phyloP scores from a whole-genome alignment of 2,113 vertebrate species.

The Brachypteracias leptosomus region DNA sequence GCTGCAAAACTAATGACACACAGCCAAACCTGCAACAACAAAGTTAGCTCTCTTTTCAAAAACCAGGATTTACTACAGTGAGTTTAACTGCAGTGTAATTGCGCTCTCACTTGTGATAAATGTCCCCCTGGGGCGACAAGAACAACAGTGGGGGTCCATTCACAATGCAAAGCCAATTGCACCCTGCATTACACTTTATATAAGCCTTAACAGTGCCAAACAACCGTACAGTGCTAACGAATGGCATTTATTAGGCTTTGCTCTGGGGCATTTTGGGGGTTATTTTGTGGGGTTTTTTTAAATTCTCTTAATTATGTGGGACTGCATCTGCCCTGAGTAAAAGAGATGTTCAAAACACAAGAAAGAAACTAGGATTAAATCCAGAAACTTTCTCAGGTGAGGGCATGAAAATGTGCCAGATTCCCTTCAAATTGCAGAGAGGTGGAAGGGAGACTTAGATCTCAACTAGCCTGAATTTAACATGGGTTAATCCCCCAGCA shows the following conservation, averaged over 20 bases:
- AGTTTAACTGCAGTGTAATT: conserved; percentile 24
- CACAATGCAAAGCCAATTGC: not conserved
- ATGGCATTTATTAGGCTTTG: not conserved
- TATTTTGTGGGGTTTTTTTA: not conserved
- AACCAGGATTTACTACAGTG: not conserved
- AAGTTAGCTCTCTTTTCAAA: not conserved
- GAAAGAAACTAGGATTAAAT: not conserved
- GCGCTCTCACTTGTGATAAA: conserved; percentile 21
- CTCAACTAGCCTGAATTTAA: not conserved
- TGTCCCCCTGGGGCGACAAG: not conserved
- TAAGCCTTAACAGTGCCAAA: not conserved
- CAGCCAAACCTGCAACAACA: not conserved
- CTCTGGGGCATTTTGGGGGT: not conserved
- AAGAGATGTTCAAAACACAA: not conserved
- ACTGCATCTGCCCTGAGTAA: not conserved
- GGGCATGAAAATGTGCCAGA: not conserved
- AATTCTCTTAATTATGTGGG: not conserved
- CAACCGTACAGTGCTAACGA: not conserved
- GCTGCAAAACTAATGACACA: not conserved
- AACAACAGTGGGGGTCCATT: not conserved
- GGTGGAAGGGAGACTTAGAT: not conserved
- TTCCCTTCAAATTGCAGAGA: not conserved
- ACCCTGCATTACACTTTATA: not conserved
- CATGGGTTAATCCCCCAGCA: not conserved
- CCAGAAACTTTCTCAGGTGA: not conserved